Percentiles rank a stretch among this genome's conserved stretches.
phyloP scores from a whole-genome alignment of 2,888 invertebrate species.

The Coecobrya sp. region DNA sequence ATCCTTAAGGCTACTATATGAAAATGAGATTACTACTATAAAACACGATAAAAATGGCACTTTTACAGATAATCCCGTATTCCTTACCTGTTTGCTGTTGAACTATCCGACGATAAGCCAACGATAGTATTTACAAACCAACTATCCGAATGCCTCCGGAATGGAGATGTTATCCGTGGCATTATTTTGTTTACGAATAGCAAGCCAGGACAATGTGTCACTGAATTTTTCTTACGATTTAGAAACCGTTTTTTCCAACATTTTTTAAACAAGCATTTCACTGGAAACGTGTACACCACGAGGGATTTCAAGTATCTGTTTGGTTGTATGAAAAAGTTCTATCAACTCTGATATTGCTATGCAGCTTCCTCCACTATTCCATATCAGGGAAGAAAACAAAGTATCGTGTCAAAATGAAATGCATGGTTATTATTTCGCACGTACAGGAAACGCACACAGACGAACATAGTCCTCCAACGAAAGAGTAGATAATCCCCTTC shows the following conservation, averaged over 20 bases:
- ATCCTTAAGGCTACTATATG: not conserved
- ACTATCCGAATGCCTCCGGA: conserved; percentile 67
- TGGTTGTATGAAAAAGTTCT: conserved; percentile 3
- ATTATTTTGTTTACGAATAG: not conserved
- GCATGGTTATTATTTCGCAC: conserved; percentile 6
- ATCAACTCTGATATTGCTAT: not conserved
- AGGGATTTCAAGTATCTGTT: not conserved
- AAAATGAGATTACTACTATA: not conserved
- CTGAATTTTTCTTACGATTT: not conserved
- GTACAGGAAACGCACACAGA: conserved; percentile 49
- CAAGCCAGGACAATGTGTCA: not conserved
- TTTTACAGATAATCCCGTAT: no score
- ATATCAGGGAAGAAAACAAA: conserved; percentile 62
- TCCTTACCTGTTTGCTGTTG: not conserved
- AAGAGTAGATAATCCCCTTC: conserved; percentile 10
- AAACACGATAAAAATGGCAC: no score
- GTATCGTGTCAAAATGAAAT: conserved; percentile 12
- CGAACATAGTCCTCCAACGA: conserved; percentile 5
- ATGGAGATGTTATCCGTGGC: conserved; percentile 62
- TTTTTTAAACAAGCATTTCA: not conserved
- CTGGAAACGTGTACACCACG: not conserved
- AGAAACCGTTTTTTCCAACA: not conserved
- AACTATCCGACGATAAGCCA: not conserved
- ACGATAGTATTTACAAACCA: conserved; percentile 66
- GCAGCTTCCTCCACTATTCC: conserved; percentile 43